A percentile compares a stretch with the other conserved stretches of the same genome.
Conservation (phyloP, 2,797 vertebrate species). For the Galaxias olidus region DNA sequence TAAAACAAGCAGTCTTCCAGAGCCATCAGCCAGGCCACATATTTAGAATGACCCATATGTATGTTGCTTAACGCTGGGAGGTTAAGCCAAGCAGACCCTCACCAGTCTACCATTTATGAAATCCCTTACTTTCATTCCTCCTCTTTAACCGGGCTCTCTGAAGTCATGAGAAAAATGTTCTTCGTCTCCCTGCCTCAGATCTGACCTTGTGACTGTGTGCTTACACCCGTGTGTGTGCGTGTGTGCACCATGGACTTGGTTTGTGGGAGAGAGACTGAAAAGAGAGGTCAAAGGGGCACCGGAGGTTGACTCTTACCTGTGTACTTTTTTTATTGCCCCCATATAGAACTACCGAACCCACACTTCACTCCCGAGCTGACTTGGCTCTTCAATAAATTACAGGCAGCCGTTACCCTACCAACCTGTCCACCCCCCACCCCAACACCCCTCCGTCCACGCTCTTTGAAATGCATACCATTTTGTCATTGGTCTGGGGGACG, state of each 20-base stretch:
- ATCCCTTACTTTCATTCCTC: slow-evolving; percentile 17
- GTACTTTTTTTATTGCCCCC: slow-evolving; percentile 46
- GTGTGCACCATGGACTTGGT: background rate
- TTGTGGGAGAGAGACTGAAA: slow-evolving; percentile 7
- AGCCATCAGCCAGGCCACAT: too few relatives aligned
- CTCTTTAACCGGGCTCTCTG: slow-evolving; percentile 7
- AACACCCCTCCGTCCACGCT: background rate
- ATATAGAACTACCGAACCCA: slow-evolving; percentile 23
- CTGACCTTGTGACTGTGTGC: slow-evolving; percentile 9
- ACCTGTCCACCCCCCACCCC: background rate
- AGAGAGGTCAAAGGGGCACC: slow-evolving; percentile 44
- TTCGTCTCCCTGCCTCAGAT: slow-evolving; percentile 30
- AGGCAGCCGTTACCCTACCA: slow-evolving; percentile 8
- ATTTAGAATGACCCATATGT: too few relatives aligned
- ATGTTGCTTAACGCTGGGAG: background rate
- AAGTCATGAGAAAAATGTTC: slow-evolving; percentile 33
- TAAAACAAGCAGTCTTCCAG: too few relatives aligned
- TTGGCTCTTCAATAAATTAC: slow-evolving; percentile 36
- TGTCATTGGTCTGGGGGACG: slow-evolving; percentile 30
- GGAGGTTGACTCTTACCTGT: slow-evolving; percentile 47
- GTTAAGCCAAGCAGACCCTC: slow-evolving; percentile 23
- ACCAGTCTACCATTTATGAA: slow-evolving; percentile 25
- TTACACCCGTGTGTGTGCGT: background rate
- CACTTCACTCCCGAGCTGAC: slow-evolving; percentile 31
- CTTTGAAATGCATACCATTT: slow-evolving; percentile 13